Base-by-base conservation (phyloP, 1,140 invertebrate genomes). In the Lanistes nyassanus region DNA sequence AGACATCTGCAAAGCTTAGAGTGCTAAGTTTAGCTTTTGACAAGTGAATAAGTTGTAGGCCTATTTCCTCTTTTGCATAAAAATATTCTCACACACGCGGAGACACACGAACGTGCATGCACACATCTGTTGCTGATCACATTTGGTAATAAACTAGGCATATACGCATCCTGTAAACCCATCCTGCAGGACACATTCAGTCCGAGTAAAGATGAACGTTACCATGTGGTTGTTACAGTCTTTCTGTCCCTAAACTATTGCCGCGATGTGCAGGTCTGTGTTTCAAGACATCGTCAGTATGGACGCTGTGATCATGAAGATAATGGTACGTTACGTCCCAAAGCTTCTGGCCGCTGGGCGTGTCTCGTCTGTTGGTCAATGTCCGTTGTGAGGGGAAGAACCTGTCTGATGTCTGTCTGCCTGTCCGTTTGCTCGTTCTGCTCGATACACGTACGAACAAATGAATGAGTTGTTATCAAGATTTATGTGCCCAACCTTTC, bases 201-300 rank as follows among this genome's bases (percentile, higher is more conserved):
- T n/a, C n/a, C n/a, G n/a, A n/a, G n/a, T n/a, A n/a, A n/a, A n/a
- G n/a, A n/a, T n/a, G n/a, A n/a, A n/a, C n/a, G n/a, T n/a, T n/a
- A n/a, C n/a, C n/a, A n/a, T n/a, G n/a, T n/a, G n/a, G n/a, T n/a
- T n/a, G n/a, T n/a, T n/a, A n/a, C n/a, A n/a, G n/a, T n/a, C n/a
- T n/a, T n/a, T n/a, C n/a, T n/a, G n/a, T 39, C 11, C 31, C 34
- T 31, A 9, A n/a, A 7, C 16, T 34, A 16, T 51, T 58, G 51
- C 29, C 39, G 78, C 29, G 56, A 64, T 62, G 80, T 85, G 66
- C 81, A 92, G 91, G 75, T 91, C 91, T 23, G 91, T 92, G 66
- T 92, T 92, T 81, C 94, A 95, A 91, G 94, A 96, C 81, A 95
- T 96, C 91, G 92, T 95, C 53, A 94, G 93, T 78, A 94, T 96